phyloP scores from a whole-genome alignment of 2,888 invertebrate genomes.

The Agonum fuliginosum region DNA sequence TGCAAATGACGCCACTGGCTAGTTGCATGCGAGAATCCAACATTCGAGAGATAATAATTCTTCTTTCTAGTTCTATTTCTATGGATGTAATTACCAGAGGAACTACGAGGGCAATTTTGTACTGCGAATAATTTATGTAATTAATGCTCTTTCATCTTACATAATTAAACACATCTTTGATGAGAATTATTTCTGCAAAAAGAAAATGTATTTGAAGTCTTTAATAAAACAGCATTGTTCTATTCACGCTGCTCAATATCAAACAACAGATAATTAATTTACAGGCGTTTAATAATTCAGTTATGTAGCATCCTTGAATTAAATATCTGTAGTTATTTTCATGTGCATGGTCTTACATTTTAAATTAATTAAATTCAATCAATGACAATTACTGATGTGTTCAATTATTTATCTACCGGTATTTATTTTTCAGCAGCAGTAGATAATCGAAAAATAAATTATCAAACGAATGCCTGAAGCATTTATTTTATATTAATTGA shows the following conservation, averaged over 20 bases:
- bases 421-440: too few relatives aligned
- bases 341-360: too few relatives aligned
- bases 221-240: conserved; percentile 29
- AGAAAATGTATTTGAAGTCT: neutral
- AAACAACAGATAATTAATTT: conserved; percentile 6
- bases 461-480: too few relatives aligned
- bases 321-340: too few relatives aligned
- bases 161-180: conserved; percentile 46
- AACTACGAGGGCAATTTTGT: conserved; percentile 33
- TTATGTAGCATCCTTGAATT: neutral
- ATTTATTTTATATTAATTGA: too few relatives aligned
- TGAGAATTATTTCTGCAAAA: conserved; percentile 38
- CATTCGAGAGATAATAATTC: neutral
- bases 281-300: neutral
- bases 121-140: conserved; percentile 40
- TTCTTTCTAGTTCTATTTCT: conserved; percentile 17
- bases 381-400: too few relatives aligned
- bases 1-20: too few relatives aligned
- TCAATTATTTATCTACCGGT: too few relatives aligned
- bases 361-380: too few relatives aligned
- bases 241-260: neutral
- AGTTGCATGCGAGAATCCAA: neutral
- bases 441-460: too few relatives aligned
- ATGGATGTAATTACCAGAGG: conserved; percentile 5
- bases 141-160: conserved; percentile 46